phyloP scores from a whole-genome alignment of 2,113 vertebrate genomes.

The Lophotis ruficrista region DNA sequence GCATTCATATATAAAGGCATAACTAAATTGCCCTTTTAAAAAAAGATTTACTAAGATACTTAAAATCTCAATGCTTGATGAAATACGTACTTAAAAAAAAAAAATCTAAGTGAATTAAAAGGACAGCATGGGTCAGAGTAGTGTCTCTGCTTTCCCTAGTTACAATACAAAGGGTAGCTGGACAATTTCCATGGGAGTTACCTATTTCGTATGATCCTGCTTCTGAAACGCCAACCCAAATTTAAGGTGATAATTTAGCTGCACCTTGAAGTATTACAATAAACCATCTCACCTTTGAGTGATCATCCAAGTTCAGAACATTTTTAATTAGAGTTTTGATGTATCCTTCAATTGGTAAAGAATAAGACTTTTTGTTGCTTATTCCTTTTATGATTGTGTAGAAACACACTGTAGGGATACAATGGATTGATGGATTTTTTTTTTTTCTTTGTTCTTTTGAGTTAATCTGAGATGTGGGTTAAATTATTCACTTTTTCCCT shows the following conservation, averaged over 20 bases:
- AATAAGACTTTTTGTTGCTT: not conserved
- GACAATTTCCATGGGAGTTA: not conserved
- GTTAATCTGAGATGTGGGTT: constrained; percentile 39
- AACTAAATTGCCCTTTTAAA: not conserved
- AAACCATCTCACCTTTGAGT: not conserved
- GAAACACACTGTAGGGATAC: not conserved
- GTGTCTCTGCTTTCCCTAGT: not conserved
- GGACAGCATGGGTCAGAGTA: not conserved
- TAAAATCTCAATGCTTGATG: not conserved
- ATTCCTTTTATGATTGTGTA: not conserved
- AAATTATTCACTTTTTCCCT: constrained; percentile 25
- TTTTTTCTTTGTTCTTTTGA: not conserved
- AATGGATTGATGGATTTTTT: not conserved
- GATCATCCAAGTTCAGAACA: not conserved
- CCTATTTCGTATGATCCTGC: not conserved
- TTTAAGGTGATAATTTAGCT: not conserved
- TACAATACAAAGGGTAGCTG: not conserved
- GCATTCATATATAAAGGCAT: not conserved
- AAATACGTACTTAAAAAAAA: not conserved
- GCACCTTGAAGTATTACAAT: not conserved
- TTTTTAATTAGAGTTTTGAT: not conserved
- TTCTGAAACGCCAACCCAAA: not conserved
- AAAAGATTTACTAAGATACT: not conserved
- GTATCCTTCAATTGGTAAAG: not conserved
- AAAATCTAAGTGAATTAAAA: not conserved